Conservation (phyloP, 2,888 invertebrate genomes). For the Noctua fimbriata region DNA sequence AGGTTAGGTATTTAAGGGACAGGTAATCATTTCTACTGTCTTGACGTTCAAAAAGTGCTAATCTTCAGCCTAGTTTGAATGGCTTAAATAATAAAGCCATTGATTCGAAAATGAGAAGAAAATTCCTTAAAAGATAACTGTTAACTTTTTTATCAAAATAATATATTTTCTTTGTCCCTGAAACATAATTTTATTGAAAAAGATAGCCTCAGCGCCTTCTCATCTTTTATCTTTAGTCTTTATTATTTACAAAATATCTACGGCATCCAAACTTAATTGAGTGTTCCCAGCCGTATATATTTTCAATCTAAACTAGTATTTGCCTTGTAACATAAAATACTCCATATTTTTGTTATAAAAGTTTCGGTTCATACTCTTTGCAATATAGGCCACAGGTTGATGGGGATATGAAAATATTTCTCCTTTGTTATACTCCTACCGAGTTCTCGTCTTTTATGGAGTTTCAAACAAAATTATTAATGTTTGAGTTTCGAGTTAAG, state of each 20-base stretch:
- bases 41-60: neutral
- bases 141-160: neutral
- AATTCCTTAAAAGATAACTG: neutral
- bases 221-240: constrained; percentile 11
- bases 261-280: constrained; percentile 10
- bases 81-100: neutral
- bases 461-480: constrained; percentile 54
- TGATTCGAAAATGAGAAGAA: neutral
- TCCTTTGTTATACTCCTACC: constrained; percentile 39
- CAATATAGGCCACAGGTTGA: constrained; percentile 35
- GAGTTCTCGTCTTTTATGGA: constrained; percentile 32
- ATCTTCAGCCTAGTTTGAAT: neutral
- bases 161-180: neutral
- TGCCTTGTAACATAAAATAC: constrained; percentile 8
- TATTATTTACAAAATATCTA: constrained; percentile 20
- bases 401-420: constrained; percentile 50
- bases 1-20: too few species aligned
- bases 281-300: constrained; percentile 11
- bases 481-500: constrained; percentile 37
- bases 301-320: constrained; percentile 34
- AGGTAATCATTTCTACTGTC: neutral
- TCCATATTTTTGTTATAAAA: constrained; percentile 26
- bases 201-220: neutral
- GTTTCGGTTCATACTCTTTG: constrained; percentile 16
- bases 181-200: constrained; percentile 8